These are phyloP conservation scores for Morone chrysops DNA, from an alignment of 2,113 vertebrate genomes.

Conservation along the genomic window DNA sequence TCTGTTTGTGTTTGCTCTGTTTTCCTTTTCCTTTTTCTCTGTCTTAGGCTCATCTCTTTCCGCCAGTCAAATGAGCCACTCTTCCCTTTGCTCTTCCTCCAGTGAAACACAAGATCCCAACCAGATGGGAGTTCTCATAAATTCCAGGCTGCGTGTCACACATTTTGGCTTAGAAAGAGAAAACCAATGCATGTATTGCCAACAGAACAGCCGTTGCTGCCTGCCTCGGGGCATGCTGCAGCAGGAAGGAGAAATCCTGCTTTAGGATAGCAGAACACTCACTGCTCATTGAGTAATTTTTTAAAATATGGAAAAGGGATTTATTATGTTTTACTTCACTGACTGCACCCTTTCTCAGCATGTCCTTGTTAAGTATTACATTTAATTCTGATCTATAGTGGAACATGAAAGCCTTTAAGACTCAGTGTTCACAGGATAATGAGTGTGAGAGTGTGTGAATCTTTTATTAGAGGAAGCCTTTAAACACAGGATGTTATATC, in stretches of 20 bases:
- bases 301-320: conserved; percentile 19
- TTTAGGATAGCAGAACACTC: conserved; percentile 38
- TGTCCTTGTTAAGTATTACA: conserved; percentile 22
- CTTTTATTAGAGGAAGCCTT: conserved; percentile 32
- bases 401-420: conserved; percentile 49
- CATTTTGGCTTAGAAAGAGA: conserved; percentile 50
- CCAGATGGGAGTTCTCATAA: conserved; percentile 66
- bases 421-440: conserved; percentile 37
- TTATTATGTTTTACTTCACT: conserved; percentile 23
- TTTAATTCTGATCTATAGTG: conserved; percentile 28
- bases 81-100: conserved; percentile 46
- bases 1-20: conserved; percentile 57
- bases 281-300: conserved; percentile 27
- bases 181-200: conserved; percentile 48
- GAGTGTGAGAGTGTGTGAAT: conserved; percentile 33
- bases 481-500: conserved; percentile 48
- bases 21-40: conserved; percentile 20
- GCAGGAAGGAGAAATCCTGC: conserved; percentile 20
- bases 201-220: conserved; percentile 30
- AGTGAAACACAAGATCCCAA: conserved; percentile 56
- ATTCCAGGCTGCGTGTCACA: conserved; percentile 64
- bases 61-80: conserved; percentile 24
- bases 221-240: conserved; percentile 29
- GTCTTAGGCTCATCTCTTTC: conserved; percentile 8
- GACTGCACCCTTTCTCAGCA: neutral